phyloP scores from a whole-genome alignment of 1,140 invertebrate genomes.

The Gryllus bimaculatus region DNA sequence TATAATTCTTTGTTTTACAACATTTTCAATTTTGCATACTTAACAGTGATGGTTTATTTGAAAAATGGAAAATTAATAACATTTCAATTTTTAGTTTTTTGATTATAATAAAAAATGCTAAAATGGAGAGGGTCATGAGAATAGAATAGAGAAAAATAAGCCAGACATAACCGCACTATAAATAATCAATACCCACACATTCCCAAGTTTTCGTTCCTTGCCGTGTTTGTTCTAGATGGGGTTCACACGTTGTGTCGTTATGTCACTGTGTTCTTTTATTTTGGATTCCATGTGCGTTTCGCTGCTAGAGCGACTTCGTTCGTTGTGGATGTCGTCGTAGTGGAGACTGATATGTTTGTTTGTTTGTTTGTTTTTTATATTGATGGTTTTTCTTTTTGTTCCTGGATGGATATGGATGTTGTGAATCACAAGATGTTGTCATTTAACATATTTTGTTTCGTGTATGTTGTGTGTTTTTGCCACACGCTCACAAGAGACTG shows the following conservation, averaged over 20 bases:
- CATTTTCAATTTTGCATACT: no score
- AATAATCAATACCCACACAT: neutral
- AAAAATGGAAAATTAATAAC: no score
- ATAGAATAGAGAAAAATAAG: no score
- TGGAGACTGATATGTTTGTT: neutral
- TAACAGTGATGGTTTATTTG: no score
- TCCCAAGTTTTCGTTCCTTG: neutral
- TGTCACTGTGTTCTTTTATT: neutral
- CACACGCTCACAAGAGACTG: neutral
- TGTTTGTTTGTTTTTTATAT: neutral
- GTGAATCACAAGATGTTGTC: conserved; percentile 4
- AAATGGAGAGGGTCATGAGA: no score
- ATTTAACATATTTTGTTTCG: neutral
- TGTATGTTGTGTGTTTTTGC: neutral
- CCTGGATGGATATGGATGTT: neutral
- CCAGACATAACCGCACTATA: neutral
- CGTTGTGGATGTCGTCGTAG: neutral
- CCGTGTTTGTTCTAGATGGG: neutral
- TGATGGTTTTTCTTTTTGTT: neutral
- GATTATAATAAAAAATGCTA: no score
- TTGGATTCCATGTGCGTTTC: neutral
- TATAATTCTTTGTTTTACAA: no score
- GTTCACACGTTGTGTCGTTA: neutral
- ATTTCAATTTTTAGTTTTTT: no score
- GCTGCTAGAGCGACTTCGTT: neutral